Percentiles rank a stretch among this genome's conserved stretches.
phyloP scores from a whole-genome alignment of 2,888 invertebrate genomes.

The Leptopilina syphax region DNA sequence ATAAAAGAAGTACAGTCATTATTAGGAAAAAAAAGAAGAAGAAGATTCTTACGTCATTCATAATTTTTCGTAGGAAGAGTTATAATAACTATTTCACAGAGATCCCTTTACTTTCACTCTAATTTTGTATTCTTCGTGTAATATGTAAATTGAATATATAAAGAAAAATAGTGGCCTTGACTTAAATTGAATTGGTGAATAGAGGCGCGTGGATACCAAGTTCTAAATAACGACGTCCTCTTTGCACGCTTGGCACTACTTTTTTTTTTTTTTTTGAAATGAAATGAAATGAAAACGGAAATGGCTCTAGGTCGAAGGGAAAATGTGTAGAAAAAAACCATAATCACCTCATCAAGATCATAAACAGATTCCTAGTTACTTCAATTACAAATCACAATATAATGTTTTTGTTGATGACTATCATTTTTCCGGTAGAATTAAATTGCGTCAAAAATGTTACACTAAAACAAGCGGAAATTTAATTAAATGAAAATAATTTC shows the following conservation, averaged over 20 bases:
- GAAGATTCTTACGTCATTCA: neutral
- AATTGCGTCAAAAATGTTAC: constrained; percentile 15
- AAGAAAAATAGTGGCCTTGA: constrained; percentile 12
- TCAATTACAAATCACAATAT: constrained; percentile 40
- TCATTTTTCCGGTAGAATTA: constrained; percentile 29
- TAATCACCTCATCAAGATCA: constrained; percentile 57
- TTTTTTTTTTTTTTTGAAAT: neutral
- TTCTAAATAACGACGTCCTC: constrained; percentile 7
- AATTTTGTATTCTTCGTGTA: constrained; percentile 2
- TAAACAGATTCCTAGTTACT: constrained; percentile 23
- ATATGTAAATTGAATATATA: constrained; percentile 2
- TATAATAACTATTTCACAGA: neutral
- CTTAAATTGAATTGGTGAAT: constrained; percentile 6
- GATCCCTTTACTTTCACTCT: constrained; percentile 4
- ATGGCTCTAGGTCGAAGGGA: constrained; percentile 57
- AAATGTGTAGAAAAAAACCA: constrained; percentile 54
- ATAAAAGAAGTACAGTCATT: neutral
- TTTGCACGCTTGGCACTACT: constrained; percentile 48
- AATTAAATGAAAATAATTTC: neutral
- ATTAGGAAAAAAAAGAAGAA: neutral
- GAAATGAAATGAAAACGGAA: constrained; percentile 52
- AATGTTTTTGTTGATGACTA: constrained; percentile 24
- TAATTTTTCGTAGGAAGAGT: neutral
- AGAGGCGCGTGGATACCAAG: neutral
- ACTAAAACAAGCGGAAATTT: constrained; percentile 37